Percentiles rank a stretch among this genome's conserved stretches.
Conservation (phyloP, 2,113 vertebrate species). For the Gallinago media region DNA sequence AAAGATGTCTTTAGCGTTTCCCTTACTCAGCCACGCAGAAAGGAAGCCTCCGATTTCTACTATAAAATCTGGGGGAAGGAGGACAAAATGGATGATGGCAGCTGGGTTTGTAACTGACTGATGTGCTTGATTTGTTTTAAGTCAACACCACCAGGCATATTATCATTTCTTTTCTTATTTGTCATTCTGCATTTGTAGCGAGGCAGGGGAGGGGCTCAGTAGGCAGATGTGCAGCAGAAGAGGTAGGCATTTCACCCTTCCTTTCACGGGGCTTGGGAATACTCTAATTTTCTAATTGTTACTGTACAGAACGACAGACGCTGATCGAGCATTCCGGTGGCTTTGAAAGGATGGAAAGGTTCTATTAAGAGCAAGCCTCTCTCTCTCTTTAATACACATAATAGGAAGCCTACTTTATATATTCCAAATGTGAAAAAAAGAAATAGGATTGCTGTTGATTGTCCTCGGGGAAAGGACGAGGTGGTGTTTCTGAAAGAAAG, state of each 20-base stretch:
- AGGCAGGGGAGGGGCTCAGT: constrained; percentile 8
- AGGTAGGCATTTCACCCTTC: not conserved
- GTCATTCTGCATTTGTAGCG: constrained; percentile 38
- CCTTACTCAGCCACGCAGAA: constrained; percentile 15
- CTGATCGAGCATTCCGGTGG: not conserved
- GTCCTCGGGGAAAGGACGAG: constrained; percentile 1
- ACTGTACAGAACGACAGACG: not conserved
- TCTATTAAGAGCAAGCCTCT: constrained; percentile 18
- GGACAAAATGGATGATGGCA: not conserved
- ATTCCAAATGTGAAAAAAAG: constrained; percentile 13
- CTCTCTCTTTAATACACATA: constrained; percentile 1
- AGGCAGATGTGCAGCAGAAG: not conserved
- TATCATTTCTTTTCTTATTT: constrained; percentile 52
- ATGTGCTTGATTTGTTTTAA: constrained; percentile 44
- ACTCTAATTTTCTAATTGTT: constrained; percentile 51
- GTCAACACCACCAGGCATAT: not conserved
- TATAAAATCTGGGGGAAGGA: constrained; percentile 5
- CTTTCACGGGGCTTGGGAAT: constrained; percentile 4
- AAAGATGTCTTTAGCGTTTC: constrained; percentile 39
- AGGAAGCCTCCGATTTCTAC: not conserved
- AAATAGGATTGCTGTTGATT: not conserved
- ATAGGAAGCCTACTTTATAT: constrained; percentile 9
- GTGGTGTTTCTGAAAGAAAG: not conserved
- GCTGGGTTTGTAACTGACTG: constrained; percentile 21
- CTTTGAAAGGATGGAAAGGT: constrained; percentile 45